Conservation (phyloP, 2,888 invertebrate species). For the Dexiosoma caninum region DNA sequence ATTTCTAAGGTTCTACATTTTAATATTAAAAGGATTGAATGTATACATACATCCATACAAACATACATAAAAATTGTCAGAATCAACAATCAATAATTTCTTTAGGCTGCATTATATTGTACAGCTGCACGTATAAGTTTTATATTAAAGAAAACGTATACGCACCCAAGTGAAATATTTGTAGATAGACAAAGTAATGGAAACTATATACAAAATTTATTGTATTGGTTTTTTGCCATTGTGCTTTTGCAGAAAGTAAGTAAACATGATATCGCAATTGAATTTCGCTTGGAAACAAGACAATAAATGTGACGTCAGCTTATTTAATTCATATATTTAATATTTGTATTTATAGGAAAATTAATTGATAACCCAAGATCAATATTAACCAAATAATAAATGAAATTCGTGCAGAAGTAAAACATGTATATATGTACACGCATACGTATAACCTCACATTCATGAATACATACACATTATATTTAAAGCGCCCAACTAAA, state of each 20-base stretch:
- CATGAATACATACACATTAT: background rate
- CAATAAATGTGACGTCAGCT: constrained; percentile 49
- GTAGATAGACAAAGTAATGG: background rate
- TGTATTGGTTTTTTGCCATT: background rate
- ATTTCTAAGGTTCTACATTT: too few relatives aligned
- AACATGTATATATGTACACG: too few relatives aligned
- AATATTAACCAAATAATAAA: constrained; percentile 18
- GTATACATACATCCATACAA: too few relatives aligned
- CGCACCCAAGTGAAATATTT: background rate
- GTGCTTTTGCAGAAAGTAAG: constrained; percentile 6
- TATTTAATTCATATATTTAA: constrained; percentile 19
- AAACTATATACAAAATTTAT: background rate
- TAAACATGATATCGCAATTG: constrained; percentile 35
- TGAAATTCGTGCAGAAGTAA: background rate
- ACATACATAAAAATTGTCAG: too few relatives aligned
- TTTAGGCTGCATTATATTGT: background rate
- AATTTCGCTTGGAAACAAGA: constrained; percentile 17
- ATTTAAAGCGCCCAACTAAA: too few relatives aligned
- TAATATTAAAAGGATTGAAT: too few relatives aligned
- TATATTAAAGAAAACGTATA: constrained; percentile 11
- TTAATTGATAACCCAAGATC: constrained; percentile 39
- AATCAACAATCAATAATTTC: background rate
- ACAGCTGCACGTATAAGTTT: background rate
- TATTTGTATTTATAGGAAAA: constrained; percentile 37
- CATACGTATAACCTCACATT: background rate